phyloP scores from a whole-genome alignment of 2,888 invertebrate species.

The Ornithoptera priamus region DNA sequence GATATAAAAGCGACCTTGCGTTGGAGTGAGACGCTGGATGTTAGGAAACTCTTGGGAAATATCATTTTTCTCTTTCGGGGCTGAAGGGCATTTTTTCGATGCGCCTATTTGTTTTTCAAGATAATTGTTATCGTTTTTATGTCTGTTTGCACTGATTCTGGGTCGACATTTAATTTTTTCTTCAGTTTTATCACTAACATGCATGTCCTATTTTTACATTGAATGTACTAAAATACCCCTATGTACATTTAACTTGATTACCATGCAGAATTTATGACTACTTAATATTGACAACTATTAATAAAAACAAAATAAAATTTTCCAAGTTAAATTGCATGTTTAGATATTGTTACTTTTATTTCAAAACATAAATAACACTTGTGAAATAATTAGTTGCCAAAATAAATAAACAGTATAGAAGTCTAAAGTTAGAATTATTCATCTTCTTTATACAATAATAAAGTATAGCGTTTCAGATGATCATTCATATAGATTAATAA shows the following conservation, averaged over 20 bases:
- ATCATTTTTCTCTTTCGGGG: constrained; percentile 74
- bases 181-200: constrained; percentile 28
- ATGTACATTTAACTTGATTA: neutral
- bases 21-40: constrained; percentile 60
- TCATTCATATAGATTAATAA: no score
- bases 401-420: no score
- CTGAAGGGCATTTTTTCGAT: constrained; percentile 73
- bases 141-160: constrained; percentile 58
- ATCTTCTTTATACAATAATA: no score
- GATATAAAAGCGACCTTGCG: constrained; percentile 61
- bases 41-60: constrained; percentile 79
- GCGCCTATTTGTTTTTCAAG: constrained; percentile 55
- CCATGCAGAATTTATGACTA: no score
- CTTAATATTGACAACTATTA: no score
- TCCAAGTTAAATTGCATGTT: no score
- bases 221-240: neutral
- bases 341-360: no score
- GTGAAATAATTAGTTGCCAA: no score
- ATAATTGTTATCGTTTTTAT: constrained; percentile 47
- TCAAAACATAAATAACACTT: no score
- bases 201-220: constrained; percentile 1
- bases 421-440: no score
- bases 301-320: no score
- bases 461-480: no score
- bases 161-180: constrained; percentile 59